A percentile compares a stretch with the other conserved stretches of the same genome.
These are phyloP conservation scores for Oscheius sp. DNA, from an alignment of 2,888 invertebrate genomes.

Conservation along the genomic window DNA sequence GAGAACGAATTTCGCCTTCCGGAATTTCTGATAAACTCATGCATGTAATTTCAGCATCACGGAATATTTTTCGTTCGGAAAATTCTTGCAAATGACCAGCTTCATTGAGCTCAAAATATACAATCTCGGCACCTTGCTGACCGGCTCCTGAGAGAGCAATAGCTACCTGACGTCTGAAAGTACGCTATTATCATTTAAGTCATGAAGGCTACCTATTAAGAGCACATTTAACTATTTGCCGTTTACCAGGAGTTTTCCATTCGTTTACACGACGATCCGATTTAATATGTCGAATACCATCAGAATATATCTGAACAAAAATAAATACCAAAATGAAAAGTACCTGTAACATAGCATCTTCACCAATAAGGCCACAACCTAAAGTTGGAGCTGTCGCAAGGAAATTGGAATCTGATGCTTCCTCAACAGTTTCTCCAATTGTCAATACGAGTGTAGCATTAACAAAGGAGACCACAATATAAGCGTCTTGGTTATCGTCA, in stretches of 20 bases:
- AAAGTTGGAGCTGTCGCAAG: conserved; percentile 97
- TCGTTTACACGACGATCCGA: conserved; percentile 98
- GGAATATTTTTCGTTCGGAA: conserved; percentile 94
- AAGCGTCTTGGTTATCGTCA: conserved; percentile 98
- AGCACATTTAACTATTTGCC: conserved; percentile 94
- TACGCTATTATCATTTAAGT: neutral
- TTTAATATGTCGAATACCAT: conserved; percentile 96
- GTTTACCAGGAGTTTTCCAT: conserved; percentile 98
- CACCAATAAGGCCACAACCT: conserved; percentile 95
- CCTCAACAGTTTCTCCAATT: conserved; percentile 99
- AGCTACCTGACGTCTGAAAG: conserved; percentile 84
- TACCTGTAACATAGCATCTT: conserved; percentile 97
- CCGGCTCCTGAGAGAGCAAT: conserved; percentile 91
- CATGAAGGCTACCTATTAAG: conserved; percentile 81
- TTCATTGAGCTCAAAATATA: conserved; percentile 97
- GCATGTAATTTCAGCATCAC: conserved; percentile 89
- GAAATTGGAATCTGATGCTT: conserved; percentile 99
- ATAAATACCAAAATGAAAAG: no score
- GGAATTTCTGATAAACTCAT: conserved; percentile 97
- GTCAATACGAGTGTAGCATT: conserved; percentile 97
- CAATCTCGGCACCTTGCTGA: conserved; percentile 87
- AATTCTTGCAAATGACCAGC: conserved; percentile 86
- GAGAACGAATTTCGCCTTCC: conserved; percentile 90
- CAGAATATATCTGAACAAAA: conserved; percentile 84
- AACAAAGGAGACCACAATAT: conserved; percentile 99